A percentile compares a stretch with the other conserved stretches of the same genome.
phyloP scores from a whole-genome alignment of 2,888 invertebrate genomes.

The Acronicta aceris region DNA sequence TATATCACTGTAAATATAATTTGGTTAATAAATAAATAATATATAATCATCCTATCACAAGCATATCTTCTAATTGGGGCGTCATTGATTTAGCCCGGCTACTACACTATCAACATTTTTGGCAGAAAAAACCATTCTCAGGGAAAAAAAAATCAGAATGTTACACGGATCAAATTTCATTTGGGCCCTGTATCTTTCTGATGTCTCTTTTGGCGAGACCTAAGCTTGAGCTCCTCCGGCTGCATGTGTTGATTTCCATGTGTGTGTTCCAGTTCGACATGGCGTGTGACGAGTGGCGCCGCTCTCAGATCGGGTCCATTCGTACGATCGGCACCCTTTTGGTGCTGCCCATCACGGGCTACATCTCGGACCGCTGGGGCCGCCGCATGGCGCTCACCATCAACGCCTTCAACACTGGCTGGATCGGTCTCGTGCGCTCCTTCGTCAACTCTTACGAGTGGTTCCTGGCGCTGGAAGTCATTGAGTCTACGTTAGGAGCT shows the following conservation, averaged over 20 bases:
- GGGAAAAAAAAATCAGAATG: no score
- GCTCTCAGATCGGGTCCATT: slow-evolving; percentile 93
- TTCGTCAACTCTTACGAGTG: slow-evolving; percentile 92
- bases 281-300: slow-evolving; percentile 92
- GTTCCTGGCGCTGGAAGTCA: slow-evolving; percentile 92
- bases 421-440: slow-evolving; percentile 91
- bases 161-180: no score
- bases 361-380: slow-evolving; percentile 93
- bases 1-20: no score
- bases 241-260: neutral
- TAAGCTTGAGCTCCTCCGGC: no score
- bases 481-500: slow-evolving; percentile 92
- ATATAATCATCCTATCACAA: no score
- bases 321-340: slow-evolving; percentile 92
- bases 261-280: slow-evolving; percentile 87
- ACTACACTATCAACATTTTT: no score
- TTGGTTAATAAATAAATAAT: no score
- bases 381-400: slow-evolving; percentile 90
- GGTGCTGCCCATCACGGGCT: slow-evolving; percentile 92
- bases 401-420: slow-evolving; percentile 90
- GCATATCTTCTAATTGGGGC: no score
- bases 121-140: no score
- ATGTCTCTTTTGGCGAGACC: no score
- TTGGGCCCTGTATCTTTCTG: no score
- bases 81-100: no score